Evolutionary conservation across 2,113 vertebrate genomes (phyloP), one percentile per base, ranked within the genome.

Genomic region (Seriola quinqueradiata): DNA sequence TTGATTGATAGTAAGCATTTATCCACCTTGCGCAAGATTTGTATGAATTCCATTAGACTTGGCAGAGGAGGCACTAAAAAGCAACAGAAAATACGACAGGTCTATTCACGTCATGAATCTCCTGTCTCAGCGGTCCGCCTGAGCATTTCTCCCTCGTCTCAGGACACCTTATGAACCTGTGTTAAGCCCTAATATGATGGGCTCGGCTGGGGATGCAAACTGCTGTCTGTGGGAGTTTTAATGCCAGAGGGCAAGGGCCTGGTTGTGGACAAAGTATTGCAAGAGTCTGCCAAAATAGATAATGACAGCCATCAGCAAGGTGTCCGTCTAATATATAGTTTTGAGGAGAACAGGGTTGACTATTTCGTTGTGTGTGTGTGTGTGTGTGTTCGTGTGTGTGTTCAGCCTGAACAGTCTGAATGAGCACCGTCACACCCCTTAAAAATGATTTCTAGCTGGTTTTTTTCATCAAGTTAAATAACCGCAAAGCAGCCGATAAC

Each of bases 281-380:
- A 48, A 50, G 52, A 77, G 46, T 81, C 63, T 88, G 77, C 84
- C 84, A 70, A 81, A 76, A 79, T 23, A 55, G 82, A 87, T 71
- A 85, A 87, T 85, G 79, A 77, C 63, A 74, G 67, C 58, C 54
- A 79, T 77, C 76, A 88, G 79, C 69, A 61, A 65, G 57, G 44
- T 60, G 36, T 68, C 48, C 36, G 46, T 68, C 75, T 67, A 42
- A 76, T 75, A 32, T 50, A 23, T 40, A 38, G 28, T 57, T 69
- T 61, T 74, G 19, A 74, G 58, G 54, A 54, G 10, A 65, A 59
- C 54, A 34, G 25, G 36, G 7, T 25, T 19, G 23, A 73, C 48
- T 61, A 25, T 58, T 11, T n/a, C 0, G 9, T 23, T 55, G 13
- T 63, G 14, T 32, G 52, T 40, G 23, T 2, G 25, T 7, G 61